These are phyloP conservation scores for Eidolon dupreanum DNA, from an alignment of 2,797 vertebrate species.

Conservation along the genomic window DNA sequence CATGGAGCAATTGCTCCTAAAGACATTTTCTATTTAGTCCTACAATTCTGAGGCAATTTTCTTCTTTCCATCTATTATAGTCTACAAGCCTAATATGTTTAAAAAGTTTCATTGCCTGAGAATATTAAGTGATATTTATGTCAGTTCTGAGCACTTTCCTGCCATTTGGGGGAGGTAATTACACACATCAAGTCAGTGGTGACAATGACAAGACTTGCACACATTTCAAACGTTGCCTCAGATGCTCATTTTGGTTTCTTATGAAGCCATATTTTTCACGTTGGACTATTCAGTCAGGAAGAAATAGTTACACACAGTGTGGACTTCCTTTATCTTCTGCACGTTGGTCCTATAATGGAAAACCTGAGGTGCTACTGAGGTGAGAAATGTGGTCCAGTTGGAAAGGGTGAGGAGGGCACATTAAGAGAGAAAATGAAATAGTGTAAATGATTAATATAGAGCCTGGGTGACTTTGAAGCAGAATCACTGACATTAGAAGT, in stretches of 20 bases:
- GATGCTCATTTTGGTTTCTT: neutral
- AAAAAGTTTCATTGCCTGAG: conserved; percentile 47
- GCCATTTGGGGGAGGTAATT: neutral
- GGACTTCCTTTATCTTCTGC: neutral
- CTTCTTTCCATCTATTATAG: conserved; percentile 15
- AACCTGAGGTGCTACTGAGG: neutral
- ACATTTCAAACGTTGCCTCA: neutral
- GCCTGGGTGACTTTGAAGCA: neutral
- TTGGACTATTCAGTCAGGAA: neutral
- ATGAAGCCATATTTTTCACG: conserved; percentile 37
- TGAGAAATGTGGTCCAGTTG: neutral
- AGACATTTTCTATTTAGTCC: conserved; percentile 42
- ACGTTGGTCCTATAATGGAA: conserved; percentile 8
- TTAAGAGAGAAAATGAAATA: neutral
- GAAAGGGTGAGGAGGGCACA: neutral
- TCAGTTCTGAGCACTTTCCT: conserved; percentile 23
- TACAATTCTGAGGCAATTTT: conserved; percentile 37
- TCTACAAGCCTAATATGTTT: conserved; percentile 49
- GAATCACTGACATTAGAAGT: neutral
- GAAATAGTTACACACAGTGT: neutral
- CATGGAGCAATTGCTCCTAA: conserved; percentile 37
- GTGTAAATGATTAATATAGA: neutral
- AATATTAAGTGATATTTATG: conserved; percentile 52
- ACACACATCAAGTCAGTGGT: neutral
- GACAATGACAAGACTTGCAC: neutral